Conservation (phyloP, 2,888 invertebrate genomes). For the Drosophila prostipennis region DNA sequence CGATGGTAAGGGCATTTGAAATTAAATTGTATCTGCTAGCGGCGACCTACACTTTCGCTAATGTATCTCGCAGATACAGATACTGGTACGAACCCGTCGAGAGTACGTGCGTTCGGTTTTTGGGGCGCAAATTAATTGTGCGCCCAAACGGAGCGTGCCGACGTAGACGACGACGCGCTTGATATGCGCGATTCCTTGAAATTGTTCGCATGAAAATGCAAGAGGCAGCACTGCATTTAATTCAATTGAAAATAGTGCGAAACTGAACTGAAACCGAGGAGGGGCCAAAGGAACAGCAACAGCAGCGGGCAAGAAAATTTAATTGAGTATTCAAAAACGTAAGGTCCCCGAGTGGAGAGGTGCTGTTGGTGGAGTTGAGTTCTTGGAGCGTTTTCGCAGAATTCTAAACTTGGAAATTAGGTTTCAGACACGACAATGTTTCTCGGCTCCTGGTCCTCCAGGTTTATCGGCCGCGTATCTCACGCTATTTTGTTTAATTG, state of each 20-base stretch:
- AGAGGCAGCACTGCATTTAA: slow-evolving; percentile 65
- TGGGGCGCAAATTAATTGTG: slow-evolving; percentile 82
- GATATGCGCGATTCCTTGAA: slow-evolving; percentile 84
- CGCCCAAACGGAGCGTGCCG: slow-evolving; percentile 83
- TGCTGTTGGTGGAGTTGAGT: slow-evolving; percentile 8
- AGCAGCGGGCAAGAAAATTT: slow-evolving; percentile 69
- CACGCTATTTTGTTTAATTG: slow-evolving; percentile 80
- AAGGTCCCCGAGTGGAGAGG: slow-evolving; percentile 44
- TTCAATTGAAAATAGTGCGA: slow-evolving; percentile 81
- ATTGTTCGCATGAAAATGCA: slow-evolving; percentile 82
- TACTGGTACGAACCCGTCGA: slow-evolving; percentile 4
- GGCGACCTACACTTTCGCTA: slow-evolving; percentile 75
- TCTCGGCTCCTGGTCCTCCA: slow-evolving; percentile 21
- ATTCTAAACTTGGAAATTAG: slow-evolving; percentile 80
- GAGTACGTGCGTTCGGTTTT: slow-evolving; percentile 66
- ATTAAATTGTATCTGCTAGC: slow-evolving; percentile 76
- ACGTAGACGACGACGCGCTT: slow-evolving; percentile 82
- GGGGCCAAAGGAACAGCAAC: slow-evolving; percentile 16
- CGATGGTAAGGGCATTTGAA: slow-evolving; percentile 51
- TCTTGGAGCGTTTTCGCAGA: slow-evolving; percentile 65
- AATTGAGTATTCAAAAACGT: slow-evolving; percentile 80
- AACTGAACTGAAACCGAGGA: slow-evolving; percentile 43
- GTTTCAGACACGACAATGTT: slow-evolving; percentile 69
- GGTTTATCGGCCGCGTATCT: slow-evolving; percentile 74
- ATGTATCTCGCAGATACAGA: slow-evolving; percentile 72